A percentile compares a stretch with the other conserved stretches of the same genome.
These are phyloP conservation scores for Phataginus tricuspis DNA, from an alignment of 2,797 vertebrate genomes.

Conservation along the genomic window DNA sequence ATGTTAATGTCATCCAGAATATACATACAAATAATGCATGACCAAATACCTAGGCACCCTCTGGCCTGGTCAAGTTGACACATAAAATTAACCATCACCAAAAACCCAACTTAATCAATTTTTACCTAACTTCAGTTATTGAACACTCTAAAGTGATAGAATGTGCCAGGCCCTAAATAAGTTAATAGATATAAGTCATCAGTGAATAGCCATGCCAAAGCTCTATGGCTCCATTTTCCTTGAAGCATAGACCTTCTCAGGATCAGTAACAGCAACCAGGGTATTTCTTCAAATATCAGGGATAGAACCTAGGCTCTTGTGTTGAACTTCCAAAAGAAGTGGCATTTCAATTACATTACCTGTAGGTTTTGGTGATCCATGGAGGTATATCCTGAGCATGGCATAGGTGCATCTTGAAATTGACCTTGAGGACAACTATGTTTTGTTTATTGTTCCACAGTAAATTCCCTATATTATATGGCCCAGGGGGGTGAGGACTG, in stretches of 20 bases:
- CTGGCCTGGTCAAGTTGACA: neutral
- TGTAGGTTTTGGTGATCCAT: neutral
- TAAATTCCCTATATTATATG: neutral
- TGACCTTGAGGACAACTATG: neutral
- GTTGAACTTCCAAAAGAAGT: neutral
- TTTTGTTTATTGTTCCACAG: constrained; percentile 12
- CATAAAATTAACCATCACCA: constrained; percentile 15
- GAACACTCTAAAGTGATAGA: neutral
- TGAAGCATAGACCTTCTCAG: neutral
- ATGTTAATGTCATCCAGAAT: neutral
- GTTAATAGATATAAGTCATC: neutral
- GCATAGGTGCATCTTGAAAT: neutral
- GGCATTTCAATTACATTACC: neutral
- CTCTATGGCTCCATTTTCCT: neutral
- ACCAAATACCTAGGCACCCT: neutral
- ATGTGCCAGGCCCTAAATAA: neutral
- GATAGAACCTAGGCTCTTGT: neutral
- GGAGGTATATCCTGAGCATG: neutral
- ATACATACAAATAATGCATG: neutral
- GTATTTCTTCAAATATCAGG: neutral
- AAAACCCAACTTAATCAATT: neutral
- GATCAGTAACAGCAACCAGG: neutral
- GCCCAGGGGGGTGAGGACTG: neutral
- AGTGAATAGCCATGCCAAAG: neutral
- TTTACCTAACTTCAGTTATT: neutral